Conservation (phyloP, 2,113 vertebrate genomes). For the human (Homo sapiens) region DNA sequence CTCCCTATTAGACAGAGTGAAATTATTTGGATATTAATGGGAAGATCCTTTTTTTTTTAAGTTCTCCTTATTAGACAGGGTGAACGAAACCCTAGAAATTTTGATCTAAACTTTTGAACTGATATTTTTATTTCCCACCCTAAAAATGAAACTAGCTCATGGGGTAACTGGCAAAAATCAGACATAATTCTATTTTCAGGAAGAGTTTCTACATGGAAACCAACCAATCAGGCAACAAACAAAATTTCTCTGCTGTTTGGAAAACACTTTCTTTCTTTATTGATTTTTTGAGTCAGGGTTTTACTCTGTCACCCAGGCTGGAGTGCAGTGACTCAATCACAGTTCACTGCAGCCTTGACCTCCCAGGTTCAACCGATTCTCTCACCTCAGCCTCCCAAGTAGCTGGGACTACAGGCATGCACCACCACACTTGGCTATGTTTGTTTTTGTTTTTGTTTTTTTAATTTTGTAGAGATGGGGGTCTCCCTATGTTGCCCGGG, state of each 20-base stretch:
- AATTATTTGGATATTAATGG: background rate
- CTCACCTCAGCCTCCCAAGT: too few relatives aligned
- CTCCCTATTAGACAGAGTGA: background rate
- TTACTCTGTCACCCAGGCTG: too few relatives aligned
- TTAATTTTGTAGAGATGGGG: too few relatives aligned
- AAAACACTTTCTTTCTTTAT: background rate
- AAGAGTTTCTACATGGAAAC: conserved; percentile 18
- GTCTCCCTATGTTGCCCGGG: too few relatives aligned
- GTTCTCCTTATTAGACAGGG: background rate
- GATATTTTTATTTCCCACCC: background rate
- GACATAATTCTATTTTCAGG: background rate
- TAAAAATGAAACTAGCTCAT: background rate
- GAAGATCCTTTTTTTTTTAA: background rate
- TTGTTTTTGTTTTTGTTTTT: too few relatives aligned
- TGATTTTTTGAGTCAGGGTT: too few relatives aligned
- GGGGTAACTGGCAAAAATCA: background rate
- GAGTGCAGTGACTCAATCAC: too few relatives aligned
- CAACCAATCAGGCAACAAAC: background rate
- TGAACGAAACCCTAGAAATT: background rate
- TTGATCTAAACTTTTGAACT: background rate
- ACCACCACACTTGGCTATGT: too few relatives aligned
- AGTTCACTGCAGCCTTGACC: too few relatives aligned
- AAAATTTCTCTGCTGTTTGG: background rate
- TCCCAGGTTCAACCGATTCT: too few relatives aligned
- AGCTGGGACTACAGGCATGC: too few relatives aligned